These are phyloP conservation scores for Mnemiopsis leidyi DNA, from an alignment of 37 sponge, comb jelly and placozoan species.

Conservation along the genomic window DNA sequence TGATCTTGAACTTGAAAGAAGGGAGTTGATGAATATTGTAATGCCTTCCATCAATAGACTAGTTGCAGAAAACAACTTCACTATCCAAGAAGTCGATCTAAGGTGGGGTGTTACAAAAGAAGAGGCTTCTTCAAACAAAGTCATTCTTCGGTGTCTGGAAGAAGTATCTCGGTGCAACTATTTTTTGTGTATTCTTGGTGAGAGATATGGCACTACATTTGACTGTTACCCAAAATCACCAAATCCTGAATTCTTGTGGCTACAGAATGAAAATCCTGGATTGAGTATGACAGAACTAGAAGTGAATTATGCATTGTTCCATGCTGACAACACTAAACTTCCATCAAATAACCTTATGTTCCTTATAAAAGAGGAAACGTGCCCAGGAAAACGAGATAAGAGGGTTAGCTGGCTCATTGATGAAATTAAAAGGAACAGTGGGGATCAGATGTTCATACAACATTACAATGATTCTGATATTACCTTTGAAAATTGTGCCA, in stretches of 20 bases:
- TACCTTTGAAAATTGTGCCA: not conserved
- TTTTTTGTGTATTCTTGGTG: conserved; percentile 89
- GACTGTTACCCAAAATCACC: conserved; percentile 73
- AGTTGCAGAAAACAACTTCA: conserved; percentile 71
- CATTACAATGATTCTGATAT: not conserved
- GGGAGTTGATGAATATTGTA: conserved; percentile 85
- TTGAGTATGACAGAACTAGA: conserved; percentile 92
- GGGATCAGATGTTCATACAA: not conserved
- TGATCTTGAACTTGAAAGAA: conserved; percentile 96
- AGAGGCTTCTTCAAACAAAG: conserved; percentile 77
- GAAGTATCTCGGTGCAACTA: conserved; percentile 86
- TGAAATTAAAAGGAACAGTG: not conserved
- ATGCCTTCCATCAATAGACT: conserved; percentile 88
- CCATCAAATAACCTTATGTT: not conserved
- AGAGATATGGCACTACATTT: conserved; percentile 93
- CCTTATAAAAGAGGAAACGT: not conserved
- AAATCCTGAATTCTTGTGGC: conserved; percentile 86
- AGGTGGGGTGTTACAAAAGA: conserved; percentile 98
- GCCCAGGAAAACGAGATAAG: not conserved
- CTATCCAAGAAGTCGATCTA: conserved; percentile 92
- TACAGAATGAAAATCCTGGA: conserved; percentile 72
- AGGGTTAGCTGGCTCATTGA: not conserved
- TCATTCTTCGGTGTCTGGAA: conserved; percentile 83
- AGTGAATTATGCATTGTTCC: conserved; percentile 76
- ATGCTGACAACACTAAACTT: not conserved